Evolutionary conservation across 2,113 vertebrate genomes (phyloP).

Genomic region (Thoracochromis brauschi): DNA sequence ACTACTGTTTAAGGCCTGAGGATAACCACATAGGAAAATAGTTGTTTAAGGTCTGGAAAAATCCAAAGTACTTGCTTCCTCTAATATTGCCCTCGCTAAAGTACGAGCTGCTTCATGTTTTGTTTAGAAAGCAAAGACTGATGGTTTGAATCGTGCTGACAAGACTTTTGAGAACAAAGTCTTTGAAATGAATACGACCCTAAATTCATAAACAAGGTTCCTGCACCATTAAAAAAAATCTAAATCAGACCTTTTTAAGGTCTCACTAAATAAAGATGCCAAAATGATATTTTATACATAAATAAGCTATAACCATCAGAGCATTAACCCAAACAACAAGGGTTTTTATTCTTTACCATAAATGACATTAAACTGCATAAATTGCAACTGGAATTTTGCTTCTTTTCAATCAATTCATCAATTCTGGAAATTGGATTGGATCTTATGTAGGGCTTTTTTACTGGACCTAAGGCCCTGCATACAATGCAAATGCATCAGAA

Average conservation of each 20-base stretch:
- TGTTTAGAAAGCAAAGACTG: not conserved
- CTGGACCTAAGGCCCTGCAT: not conserved
- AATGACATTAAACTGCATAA: not conserved
- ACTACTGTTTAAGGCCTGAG: not conserved
- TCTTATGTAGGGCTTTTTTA: not conserved
- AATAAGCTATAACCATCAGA: not conserved
- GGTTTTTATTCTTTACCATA: not conserved
- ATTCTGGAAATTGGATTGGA: not conserved
- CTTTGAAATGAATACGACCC: not conserved
- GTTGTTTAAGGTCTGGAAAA: not conserved
- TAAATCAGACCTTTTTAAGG: not conserved
- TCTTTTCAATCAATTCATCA: not conserved
- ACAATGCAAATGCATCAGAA: not conserved
- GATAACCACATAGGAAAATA: conserved; percentile 4
- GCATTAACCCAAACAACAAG: not conserved
- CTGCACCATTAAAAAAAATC: not conserved
- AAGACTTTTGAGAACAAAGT: not conserved
- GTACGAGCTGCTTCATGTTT: not conserved
- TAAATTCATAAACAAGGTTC: not conserved
- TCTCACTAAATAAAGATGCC: not conserved
- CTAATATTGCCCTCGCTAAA: not conserved
- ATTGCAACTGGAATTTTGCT: not conserved
- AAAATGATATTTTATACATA: not conserved
- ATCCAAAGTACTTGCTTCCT: not conserved
- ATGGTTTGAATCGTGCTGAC: not conserved